Conservation (phyloP, 2,113 vertebrate species). For the Phrynocephalus versicolor region DNA sequence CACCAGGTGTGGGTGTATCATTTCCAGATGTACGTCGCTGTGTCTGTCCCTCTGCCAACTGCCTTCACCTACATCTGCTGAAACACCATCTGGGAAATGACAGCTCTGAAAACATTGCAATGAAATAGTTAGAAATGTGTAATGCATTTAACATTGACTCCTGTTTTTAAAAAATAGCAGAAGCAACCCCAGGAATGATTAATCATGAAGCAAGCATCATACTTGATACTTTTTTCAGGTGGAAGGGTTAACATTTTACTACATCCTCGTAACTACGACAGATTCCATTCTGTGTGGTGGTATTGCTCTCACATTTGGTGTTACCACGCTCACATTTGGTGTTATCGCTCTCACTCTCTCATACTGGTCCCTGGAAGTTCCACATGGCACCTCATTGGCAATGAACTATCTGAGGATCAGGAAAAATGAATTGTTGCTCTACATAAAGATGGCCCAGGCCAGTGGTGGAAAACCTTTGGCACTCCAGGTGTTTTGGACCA, state of each 20-base stretch:
- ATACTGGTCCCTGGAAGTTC: no score
- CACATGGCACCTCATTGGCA: no score
- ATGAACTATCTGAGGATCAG: no score
- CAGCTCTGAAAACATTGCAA: constrained; percentile 27
- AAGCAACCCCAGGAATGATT: not conserved
- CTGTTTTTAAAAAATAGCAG: not conserved
- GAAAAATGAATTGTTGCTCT: no score
- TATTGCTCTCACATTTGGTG: no score
- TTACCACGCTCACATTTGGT: no score
- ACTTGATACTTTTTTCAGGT: not conserved
- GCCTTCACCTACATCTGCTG: constrained; percentile 46
- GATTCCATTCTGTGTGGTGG: not conserved
- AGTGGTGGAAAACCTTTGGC: no score
- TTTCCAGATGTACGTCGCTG: constrained; percentile 42
- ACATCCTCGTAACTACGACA: not conserved
- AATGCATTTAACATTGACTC: constrained; percentile 11
- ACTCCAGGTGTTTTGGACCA: no score
- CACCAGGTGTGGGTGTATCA: constrained; percentile 46
- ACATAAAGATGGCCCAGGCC: no score
- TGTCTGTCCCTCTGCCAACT: constrained; percentile 56
- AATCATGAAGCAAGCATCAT: not conserved
- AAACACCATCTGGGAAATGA: constrained; percentile 55
- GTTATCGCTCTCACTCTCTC: no score
- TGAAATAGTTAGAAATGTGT: constrained; percentile 41
- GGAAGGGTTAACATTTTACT: not conserved